Base-by-base conservation (phyloP, 1,140 invertebrate genomes). In the Brachionus angularis region DNA sequence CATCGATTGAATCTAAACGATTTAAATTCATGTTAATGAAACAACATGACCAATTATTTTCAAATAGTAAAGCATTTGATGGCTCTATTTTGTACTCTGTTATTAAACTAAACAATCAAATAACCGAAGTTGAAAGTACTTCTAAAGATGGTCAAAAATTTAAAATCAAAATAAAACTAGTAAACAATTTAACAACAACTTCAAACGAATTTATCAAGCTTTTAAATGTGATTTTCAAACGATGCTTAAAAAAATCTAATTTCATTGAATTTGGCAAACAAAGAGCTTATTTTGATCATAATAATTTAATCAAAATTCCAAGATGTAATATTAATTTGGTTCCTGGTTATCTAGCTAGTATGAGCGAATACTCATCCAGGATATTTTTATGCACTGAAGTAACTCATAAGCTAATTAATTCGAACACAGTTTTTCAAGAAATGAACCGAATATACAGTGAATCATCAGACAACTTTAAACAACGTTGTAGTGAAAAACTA, bases 341-440 rank as follows among this genome's bases (percentile, higher is more conserved):
- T 31, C 4, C 42, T 4, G 62, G 62, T 27, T 67, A 33, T 27
- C 25, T 47, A 49, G 31, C 47, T 7, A 23, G 23, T 5, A 46
- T 67, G 3, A 23, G 31, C 21, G 14, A 14, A 16, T 67, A 67
- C 16, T 10, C 33, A 67, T 29, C 39, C 5, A 47, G 23, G 1
- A 7, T 34, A 1, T n/a, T 93, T 84, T 78, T 96, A 21, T 89
- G 88, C 72, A 83, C 89, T 64, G 92, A 97, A 81, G 87, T 88
- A 0, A 88, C 88, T 0, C 89, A 92, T 80, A 81, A 88, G 49
- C 86, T 92, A 10, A 81, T 93, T 25, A 84, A 88, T 2, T 87
- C 85, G 0, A 85, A 88, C 72, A 89, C 87, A 5, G 88, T 92
- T 0, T 80, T 88, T 1, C 88, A 91, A 31, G 23, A 27, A 14